These are phyloP conservation scores for Cinclus mexicanus DNA, from an alignment of 2,113 vertebrate genomes.

Conservation along the genomic window DNA sequence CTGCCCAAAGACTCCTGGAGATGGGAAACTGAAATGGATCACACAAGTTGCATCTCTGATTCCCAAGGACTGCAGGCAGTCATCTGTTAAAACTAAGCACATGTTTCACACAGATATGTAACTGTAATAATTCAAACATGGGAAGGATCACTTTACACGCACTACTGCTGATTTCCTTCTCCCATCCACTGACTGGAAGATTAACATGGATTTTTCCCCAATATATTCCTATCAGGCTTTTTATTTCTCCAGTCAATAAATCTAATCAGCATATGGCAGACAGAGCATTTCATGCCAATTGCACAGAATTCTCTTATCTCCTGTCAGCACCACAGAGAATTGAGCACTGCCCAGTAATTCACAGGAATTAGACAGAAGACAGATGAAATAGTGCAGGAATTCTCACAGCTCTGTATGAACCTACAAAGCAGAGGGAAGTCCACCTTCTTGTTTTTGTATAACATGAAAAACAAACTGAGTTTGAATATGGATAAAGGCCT, in stretches of 20 bases:
- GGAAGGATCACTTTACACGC: background rate
- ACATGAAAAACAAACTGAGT: background rate
- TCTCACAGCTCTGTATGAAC: background rate
- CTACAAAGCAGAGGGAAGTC: background rate
- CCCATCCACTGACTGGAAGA: background rate
- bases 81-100: conserved; percentile 82
- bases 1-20: conserved; percentile 78
- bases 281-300: background rate
- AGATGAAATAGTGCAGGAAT: background rate
- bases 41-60: conserved; percentile 88
- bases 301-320: background rate
- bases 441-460: background rate
- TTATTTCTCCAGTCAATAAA: background rate
- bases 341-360: background rate
- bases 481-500: background rate
- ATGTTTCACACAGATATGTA: background rate
- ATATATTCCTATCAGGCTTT: background rate
- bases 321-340: background rate
- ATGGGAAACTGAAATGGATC: conserved; percentile 89
- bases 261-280: background rate
- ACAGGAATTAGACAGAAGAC: background rate
- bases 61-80: conserved; percentile 77
- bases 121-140: background rate
- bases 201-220: background rate
- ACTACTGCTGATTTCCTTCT: background rate